Evolutionary conservation across 2,888 invertebrate species (phyloP), one percentile per base, ranked within the genome.

Genomic region (Caenorhabditis uteleia): DNA sequence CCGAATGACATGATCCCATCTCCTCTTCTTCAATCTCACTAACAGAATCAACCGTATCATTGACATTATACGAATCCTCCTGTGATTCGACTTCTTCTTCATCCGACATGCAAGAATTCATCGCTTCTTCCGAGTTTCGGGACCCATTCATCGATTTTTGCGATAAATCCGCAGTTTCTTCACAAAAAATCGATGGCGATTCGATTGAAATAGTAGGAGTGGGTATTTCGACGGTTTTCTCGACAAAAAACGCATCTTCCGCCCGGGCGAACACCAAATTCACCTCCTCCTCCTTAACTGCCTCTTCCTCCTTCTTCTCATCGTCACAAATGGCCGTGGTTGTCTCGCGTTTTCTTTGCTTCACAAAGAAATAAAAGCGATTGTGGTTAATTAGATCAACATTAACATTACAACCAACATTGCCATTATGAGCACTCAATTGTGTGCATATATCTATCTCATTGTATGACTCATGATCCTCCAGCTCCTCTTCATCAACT

Each of bases 181-280:
- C 31, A 25, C 29, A n/a, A n/a, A n/a, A n/a, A n/a, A n/a, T n/a
- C n/a, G n/a, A n/a, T n/a, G n/a, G n/a, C n/a, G n/a, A n/a, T n/a
- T n/a, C n/a, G n/a, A n/a, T n/a, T n/a, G n/a, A n/a, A n/a, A n/a
- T n/a, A n/a, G n/a, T n/a, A n/a, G n/a, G n/a, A n/a, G n/a, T n/a
- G n/a, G n/a, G n/a, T n/a, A n/a, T n/a, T n/a, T n/a, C n/a, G n/a
- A n/a, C n/a, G n/a, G n/a, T n/a, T n/a, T n/a, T n/a, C n/a, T n/a
- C n/a, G 43, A 36, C 61, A 34, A 44, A 31, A 25, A 44, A 47
- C 45, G 45, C 50, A 36, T 61, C 61, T 61, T 56, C 61, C 61
- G 61, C 61, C 47, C 61, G 55, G 21, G 46, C 55, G 55, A 61
- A 55, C 61, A 61, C 61, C 50, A 61, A 55, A 61, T 61, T 50